These are phyloP conservation scores for Melanotaenia duboulayi DNA, from an alignment of 2,113 vertebrate species.

Conservation along the genomic window DNA sequence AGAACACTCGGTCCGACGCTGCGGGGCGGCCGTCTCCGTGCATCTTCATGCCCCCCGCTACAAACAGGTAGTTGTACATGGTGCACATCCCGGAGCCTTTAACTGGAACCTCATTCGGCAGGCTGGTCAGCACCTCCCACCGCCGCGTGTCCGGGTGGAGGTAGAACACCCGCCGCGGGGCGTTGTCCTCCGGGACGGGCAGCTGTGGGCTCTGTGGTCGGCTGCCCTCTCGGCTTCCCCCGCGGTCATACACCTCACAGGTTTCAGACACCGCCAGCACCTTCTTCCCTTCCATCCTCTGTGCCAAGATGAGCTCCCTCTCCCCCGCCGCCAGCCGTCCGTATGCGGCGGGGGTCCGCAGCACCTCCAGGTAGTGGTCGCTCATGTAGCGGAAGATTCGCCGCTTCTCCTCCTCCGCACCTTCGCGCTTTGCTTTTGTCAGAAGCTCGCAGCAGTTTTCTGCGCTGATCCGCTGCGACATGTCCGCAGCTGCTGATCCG, in stretches of 20 bases:
- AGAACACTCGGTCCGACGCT: constrained; percentile 89
- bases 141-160: constrained; percentile 73
- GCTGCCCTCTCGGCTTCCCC: constrained; percentile 79
- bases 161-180: constrained; percentile 82
- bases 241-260: constrained; percentile 84
- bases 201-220: constrained; percentile 85
- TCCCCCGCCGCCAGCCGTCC: constrained; percentile 88
- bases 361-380: constrained; percentile 88
- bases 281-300: constrained; percentile 84
- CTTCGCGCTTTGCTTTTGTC: constrained; percentile 86
- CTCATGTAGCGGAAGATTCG: constrained; percentile 90
- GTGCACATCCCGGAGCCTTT: constrained; percentile 91
- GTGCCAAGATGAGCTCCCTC: constrained; percentile 87
- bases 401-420: constrained; percentile 83
- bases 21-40: constrained; percentile 60
- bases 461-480: constrained; percentile 82
- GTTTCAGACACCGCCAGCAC: constrained; percentile 87
- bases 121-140: constrained; percentile 86
- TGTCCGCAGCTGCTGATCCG: constrained; percentile 30
- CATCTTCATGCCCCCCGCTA: constrained; percentile 85
- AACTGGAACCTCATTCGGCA: constrained; percentile 88
- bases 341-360: constrained; percentile 85
- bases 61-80: constrained; percentile 93
- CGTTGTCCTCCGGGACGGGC: constrained; percentile 81
- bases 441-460: constrained; percentile 90